Evolutionary conservation across 2,888 invertebrate species (phyloP), one percentile per base, ranked within the genome.

Genomic region (Ceriagrion tenellum): DNA sequence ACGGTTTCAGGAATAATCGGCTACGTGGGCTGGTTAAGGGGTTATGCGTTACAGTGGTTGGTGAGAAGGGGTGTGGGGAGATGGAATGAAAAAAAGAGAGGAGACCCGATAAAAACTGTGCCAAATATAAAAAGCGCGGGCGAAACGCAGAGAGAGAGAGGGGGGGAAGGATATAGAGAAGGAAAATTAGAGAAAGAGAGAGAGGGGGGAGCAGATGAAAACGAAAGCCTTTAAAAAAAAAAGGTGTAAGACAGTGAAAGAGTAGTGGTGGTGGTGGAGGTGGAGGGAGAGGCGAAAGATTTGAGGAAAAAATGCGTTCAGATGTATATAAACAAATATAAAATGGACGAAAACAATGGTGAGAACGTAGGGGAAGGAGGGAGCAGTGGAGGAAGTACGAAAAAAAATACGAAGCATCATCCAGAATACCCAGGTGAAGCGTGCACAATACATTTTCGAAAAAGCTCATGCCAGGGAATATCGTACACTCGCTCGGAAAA

Each of bases 371-470:
- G 59, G 40, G 40, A 23, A 59, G 35, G 59, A 59, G 35, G 35
- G 35, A 59, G 56, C 56, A 90, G n/a, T 26, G 56, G 59, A 26
- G 3, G 81, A 35, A 47, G 47, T 47, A 47, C 8, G 47, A 47
- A 47, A 47, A 35, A 13, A 81, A 81, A 81, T 30, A 35, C 23
- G n/a, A 55, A 35, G 20, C 20, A 55, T 55, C 56, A n/a, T 59
- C 59, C 56, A 59, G 56, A 30, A 56, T 90, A 20, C 59, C 59
- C 90, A 56, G 59, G 90, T 56, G 55, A 90, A 59, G 56, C 56
- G n/a, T 55, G 10, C 30, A 40, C 91, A 91, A 59, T 91, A 91
- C 59, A 59, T 35, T 30, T 59, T 35, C 35, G 18, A 91, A 91
- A 91, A 30, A 40, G 35, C 91, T 91, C 59, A 63, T 56, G 59